Conservation (phyloP, 2,797 vertebrate species). For the Tolypeutes matacus region DNA sequence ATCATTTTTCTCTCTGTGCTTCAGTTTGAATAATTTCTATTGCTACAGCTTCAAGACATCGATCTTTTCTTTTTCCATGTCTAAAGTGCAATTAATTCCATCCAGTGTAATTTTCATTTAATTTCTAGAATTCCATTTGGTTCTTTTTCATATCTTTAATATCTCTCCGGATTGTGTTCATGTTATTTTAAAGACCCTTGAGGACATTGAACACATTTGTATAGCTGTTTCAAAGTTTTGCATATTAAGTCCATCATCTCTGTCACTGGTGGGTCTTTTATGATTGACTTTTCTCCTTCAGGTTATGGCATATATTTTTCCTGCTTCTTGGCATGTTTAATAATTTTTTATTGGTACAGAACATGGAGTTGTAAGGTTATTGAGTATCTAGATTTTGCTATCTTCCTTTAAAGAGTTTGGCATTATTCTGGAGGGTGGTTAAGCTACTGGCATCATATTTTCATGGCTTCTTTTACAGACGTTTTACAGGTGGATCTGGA, state of each 20-base stretch:
- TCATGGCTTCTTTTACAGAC: not conserved
- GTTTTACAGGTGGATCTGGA: not conserved
- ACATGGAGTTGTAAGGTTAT: not conserved
- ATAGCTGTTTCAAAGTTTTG: slow-evolving; percentile 13
- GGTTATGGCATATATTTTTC: not conserved
- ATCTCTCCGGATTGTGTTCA: not conserved
- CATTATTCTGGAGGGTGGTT: slow-evolving; percentile 14
- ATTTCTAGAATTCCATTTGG: not conserved
- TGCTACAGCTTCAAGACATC: not conserved
- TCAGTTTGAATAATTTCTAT: no score
- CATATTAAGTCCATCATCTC: not conserved
- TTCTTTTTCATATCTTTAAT: not conserved
- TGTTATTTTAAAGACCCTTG: slow-evolving; percentile 1
- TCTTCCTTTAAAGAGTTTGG: not conserved
- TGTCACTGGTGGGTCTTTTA: not conserved
- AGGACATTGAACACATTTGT: not conserved
- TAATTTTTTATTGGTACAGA: not conserved
- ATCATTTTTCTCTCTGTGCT: slow-evolving; percentile 6
- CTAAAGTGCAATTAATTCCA: not conserved
- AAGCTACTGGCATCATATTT: not conserved
- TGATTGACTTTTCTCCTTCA: not conserved
- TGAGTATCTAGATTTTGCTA: not conserved
- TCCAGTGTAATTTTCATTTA: slow-evolving; percentile 33
- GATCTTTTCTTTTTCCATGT: not conserved
- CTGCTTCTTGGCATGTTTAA: not conserved